Evolutionary conservation across 2,797 vertebrate species (phyloP).

Genomic region (Rhinophrynus dorsalis): DNA sequence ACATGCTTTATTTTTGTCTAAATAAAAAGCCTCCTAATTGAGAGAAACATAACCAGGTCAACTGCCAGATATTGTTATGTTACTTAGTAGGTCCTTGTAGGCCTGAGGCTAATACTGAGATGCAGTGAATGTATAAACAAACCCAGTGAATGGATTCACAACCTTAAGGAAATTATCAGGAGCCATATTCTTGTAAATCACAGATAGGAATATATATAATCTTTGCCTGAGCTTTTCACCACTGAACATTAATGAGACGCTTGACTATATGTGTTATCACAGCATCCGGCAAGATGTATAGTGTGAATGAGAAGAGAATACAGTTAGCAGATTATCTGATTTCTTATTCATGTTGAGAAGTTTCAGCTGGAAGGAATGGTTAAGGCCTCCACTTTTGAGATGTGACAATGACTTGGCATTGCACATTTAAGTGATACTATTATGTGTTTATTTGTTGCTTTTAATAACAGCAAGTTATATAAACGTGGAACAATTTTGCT

Average conservation of each 20-base stretch:
- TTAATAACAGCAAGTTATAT: neutral
- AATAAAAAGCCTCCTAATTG: slow-evolving; percentile 59
- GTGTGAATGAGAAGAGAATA: slow-evolving; percentile 20
- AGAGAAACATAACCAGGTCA: slow-evolving; percentile 71
- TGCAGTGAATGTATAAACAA: slow-evolving; percentile 39
- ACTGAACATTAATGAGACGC: slow-evolving; percentile 20
- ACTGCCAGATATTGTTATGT: slow-evolving; percentile 63
- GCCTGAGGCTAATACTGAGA: slow-evolving; percentile 58
- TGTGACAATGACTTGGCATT: neutral
- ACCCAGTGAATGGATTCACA: slow-evolving; percentile 12
- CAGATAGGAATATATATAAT: slow-evolving; percentile 10
- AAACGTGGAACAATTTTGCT: too few species aligned
- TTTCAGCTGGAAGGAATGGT: neutral
- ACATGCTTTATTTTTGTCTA: slow-evolving; percentile 14
- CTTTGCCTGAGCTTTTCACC: neutral
- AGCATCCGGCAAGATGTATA: slow-evolving; percentile 8
- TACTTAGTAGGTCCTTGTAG: slow-evolving; percentile 45
- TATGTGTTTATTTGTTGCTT: neutral
- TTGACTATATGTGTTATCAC: slow-evolving; percentile 21
- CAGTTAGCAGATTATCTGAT: neutral
- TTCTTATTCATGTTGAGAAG: neutral
- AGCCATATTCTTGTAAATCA: slow-evolving; percentile 41
- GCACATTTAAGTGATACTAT: neutral
- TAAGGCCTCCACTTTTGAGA: neutral
- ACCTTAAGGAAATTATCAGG: slow-evolving; percentile 41